Evolutionary conservation across 2,888 invertebrate species (phyloP).

Genomic region (Polyploca ridens): DNA sequence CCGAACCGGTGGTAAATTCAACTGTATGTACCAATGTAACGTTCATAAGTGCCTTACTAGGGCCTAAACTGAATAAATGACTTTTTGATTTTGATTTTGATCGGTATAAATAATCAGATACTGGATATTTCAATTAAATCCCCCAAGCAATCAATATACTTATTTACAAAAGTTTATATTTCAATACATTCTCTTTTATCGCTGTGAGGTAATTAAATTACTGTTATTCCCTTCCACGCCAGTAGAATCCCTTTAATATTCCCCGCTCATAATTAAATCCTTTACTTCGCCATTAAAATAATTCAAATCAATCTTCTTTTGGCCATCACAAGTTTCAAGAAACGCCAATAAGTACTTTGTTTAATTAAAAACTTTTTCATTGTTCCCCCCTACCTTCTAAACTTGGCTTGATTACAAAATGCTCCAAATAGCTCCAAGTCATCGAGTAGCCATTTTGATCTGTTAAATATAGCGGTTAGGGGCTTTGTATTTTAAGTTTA

Average conservation of each 20-base stretch:
- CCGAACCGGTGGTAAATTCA: too few relatives aligned
- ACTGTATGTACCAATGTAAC: too few relatives aligned
- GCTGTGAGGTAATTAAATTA: conserved; percentile 10
- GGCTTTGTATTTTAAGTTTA: conserved; percentile 11
- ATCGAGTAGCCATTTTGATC: conserved; percentile 38
- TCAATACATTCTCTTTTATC: conserved; percentile 5
- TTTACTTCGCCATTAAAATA: conserved; percentile 29
- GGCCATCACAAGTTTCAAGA: conserved; percentile 38
- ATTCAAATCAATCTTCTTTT: conserved; percentile 55
- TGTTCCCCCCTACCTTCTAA: conserved; percentile 40
- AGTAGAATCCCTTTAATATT: conserved; percentile 8
- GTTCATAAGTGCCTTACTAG: too few relatives aligned
- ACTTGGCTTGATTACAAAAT: conserved; percentile 55
- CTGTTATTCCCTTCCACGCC: conserved; percentile 2
- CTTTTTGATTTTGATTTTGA: too few relatives aligned
- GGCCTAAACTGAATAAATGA: too few relatives aligned
- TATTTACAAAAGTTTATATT: background rate
- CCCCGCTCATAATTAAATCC: conserved; percentile 19
- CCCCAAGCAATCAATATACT: background rate
- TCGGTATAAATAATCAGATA: too few relatives aligned
- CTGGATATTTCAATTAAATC: too few relatives aligned
- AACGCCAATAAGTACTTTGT: conserved; percentile 57
- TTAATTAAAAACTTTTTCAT: conserved; percentile 66
- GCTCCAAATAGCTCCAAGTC: conserved; percentile 56
- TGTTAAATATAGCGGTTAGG: conserved; percentile 35